Conservation (phyloP, 1,140 invertebrate species). For the Parapsyche elsis region DNA sequence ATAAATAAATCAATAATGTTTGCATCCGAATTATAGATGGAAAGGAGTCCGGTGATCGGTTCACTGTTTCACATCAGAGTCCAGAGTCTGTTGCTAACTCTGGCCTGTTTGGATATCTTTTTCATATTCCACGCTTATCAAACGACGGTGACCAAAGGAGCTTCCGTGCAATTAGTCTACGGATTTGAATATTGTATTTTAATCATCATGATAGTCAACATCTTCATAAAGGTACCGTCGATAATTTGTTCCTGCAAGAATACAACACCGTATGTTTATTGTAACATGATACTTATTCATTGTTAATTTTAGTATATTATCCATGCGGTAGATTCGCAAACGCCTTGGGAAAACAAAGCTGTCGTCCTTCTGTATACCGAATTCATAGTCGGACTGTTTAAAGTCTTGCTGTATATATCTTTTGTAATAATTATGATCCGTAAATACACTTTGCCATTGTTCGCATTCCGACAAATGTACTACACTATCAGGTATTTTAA, state of each 20-base stretch:
- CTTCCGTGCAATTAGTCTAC: slow-evolving; percentile 98
- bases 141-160: slow-evolving; percentile 93
- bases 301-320: slow-evolving; percentile 76
- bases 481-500: slow-evolving; percentile 85
- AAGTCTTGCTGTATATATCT: slow-evolving; percentile 91
- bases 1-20: too few relatives aligned
- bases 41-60: slow-evolving; percentile 97
- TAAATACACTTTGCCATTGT: slow-evolving; percentile 97
- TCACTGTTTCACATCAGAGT: slow-evolving; percentile 95
- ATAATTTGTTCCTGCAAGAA: background rate
- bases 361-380: slow-evolving; percentile 97
- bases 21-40: slow-evolving; percentile 95
- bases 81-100: slow-evolving; percentile 82
- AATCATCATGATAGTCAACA: slow-evolving; percentile 93
- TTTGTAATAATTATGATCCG: slow-evolving; percentile 98
- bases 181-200: slow-evolving; percentile 99
- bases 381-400: slow-evolving; percentile 90
- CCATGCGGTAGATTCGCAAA: slow-evolving; percentile 94
- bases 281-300: background rate
- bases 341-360: slow-evolving; percentile 99
- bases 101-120: slow-evolving; percentile 86
- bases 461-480: slow-evolving; percentile 99
- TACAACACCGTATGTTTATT: background rate
- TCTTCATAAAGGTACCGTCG: slow-evolving; percentile 81
- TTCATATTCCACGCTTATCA: slow-evolving; percentile 96